These are phyloP conservation scores for Chaetodon trifasciatus DNA, from an alignment of 2,797 vertebrate species.

Conservation along the genomic window DNA sequence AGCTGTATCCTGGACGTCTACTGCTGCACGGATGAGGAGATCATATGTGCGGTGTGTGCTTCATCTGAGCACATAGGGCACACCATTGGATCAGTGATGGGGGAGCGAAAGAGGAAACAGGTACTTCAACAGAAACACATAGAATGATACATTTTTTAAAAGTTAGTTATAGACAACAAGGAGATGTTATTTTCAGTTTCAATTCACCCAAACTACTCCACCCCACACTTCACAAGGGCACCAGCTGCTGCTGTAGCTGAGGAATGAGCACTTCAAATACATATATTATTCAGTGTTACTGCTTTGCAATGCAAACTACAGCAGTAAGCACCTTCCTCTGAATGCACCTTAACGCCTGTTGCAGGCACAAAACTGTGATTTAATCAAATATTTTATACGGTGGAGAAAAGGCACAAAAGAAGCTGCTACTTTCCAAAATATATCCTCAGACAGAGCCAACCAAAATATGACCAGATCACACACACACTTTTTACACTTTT, in stretches of 20 bases:
- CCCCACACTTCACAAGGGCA: neutral
- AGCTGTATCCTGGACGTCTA: constrained; percentile 37
- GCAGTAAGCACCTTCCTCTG: no score
- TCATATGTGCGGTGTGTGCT: constrained; percentile 58
- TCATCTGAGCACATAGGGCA: constrained; percentile 58
- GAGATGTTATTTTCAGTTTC: no score
- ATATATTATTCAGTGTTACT: neutral
- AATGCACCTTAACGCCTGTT: neutral
- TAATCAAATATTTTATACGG: neutral
- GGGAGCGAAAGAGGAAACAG: constrained; percentile 58
- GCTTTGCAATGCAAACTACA: neutral
- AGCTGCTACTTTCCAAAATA: no score
- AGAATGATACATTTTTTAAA: no score
- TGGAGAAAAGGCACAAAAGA: neutral
- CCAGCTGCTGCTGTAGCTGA: no score
- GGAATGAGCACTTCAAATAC: neutral
- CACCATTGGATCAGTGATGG: constrained; percentile 15
- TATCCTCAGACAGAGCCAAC: neutral
- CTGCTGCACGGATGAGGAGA: constrained; percentile 62
- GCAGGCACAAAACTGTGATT: neutral
- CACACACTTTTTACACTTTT: neutral
- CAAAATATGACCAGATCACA: neutral
- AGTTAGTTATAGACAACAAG: no score
- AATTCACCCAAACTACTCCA: neutral
- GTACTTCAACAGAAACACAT: constrained; percentile 20